These are phyloP conservation scores for Ceratina australensis DNA, from an alignment of 1,140 invertebrate genomes.

Conservation along the genomic window DNA sequence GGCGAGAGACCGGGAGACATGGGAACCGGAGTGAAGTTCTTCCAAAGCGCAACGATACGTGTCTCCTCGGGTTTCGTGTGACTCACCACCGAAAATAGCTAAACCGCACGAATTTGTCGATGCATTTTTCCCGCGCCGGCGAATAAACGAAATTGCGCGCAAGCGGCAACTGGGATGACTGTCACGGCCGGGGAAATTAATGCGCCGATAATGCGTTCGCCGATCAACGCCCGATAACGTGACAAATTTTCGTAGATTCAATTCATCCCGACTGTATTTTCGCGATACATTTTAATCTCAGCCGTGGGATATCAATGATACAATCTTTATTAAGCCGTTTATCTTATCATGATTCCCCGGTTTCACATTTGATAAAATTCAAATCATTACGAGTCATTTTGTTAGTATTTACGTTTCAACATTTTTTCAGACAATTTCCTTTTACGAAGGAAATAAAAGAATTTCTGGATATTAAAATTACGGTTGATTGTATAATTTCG, in stretches of 20 bases:
- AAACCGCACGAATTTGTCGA: background rate
- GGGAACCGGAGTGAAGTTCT: conserved; percentile 27
- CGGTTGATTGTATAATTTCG: too few relatives aligned
- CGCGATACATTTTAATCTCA: background rate
- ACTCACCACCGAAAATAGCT: conserved; percentile 44
- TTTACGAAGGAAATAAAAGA: too few relatives aligned
- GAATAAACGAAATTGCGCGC: background rate
- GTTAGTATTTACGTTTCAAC: too few relatives aligned
- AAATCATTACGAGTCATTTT: too few relatives aligned
- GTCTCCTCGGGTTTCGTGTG: conserved; percentile 57
- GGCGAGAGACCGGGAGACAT: background rate
- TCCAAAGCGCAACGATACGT: conserved; percentile 14
- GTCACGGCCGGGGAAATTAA: background rate
- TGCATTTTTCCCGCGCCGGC: background rate
- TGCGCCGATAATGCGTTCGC: background rate
- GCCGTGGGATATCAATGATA: background rate
- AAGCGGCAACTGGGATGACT: too few relatives aligned
- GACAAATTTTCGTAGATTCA: background rate
- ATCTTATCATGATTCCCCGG: background rate
- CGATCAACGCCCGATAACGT: background rate
- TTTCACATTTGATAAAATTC: too few relatives aligned
- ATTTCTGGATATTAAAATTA: too few relatives aligned
- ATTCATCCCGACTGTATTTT: background rate
- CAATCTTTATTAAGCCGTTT: background rate
- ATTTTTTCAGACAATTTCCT: too few relatives aligned